Evolutionary conservation across 2,888 invertebrate genomes (phyloP).

Genomic region (Caenorhabditis afra): DNA sequence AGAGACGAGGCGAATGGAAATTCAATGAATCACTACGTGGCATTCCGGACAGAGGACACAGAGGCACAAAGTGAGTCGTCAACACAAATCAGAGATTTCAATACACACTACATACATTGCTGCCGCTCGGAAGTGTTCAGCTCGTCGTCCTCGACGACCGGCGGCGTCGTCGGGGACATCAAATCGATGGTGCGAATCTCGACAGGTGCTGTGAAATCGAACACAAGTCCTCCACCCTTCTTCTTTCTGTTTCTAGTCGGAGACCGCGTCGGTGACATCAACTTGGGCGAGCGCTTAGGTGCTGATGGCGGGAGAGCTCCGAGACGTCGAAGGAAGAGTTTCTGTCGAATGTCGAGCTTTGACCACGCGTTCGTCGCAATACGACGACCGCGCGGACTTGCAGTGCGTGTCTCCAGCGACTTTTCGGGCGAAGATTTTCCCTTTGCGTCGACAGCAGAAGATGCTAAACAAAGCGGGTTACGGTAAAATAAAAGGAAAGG

Average conservation of each 20-base stretch:
- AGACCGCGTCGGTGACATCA: constrained; percentile 15
- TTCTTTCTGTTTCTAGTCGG: constrained; percentile 2
- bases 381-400: constrained; percentile 44
- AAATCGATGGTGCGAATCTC: neutral
- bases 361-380: constrained; percentile 44
- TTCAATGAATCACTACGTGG: too few species aligned
- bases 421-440: neutral
- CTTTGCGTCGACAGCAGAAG: constrained; percentile 1
- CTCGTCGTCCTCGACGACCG: constrained; percentile 2
- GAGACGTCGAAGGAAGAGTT: constrained; percentile 49
- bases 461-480: constrained; percentile 24
- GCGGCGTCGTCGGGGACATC: neutral
- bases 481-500: neutral
- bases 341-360: constrained; percentile 47
- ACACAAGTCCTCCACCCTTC: neutral
- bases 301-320: constrained; percentile 47
- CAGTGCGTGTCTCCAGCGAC: neutral
- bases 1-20: too few species aligned
- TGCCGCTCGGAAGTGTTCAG: constrained; percentile 21
- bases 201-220: constrained; percentile 27
- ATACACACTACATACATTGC: constrained; percentile 42
- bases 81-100: neutral
- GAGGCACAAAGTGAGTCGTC: too few species aligned
- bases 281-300: constrained; percentile 7
- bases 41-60: too few species aligned